Evolutionary conservation across 2,888 invertebrate species (phyloP).

Genomic region (Spialia ferax): DNA sequence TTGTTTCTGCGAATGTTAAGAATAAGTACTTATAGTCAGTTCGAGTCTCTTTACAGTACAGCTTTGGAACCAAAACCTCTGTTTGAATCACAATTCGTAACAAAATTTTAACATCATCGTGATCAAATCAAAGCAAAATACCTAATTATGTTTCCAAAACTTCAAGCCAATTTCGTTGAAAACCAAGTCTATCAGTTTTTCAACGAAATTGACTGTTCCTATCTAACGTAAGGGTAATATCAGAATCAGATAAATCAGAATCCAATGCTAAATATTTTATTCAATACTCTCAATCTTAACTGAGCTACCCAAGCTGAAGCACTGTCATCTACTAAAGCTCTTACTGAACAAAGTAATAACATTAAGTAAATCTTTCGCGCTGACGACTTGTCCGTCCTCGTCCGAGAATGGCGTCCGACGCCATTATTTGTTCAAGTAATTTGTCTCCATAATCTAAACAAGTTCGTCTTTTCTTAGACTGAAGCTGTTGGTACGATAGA

Average conservation of each 20-base stretch:
- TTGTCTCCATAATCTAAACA: slow-evolving; percentile 16
- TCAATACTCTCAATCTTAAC: background rate
- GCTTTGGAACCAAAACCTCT: too few relatives aligned
- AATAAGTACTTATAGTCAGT: too few relatives aligned
- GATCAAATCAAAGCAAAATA: background rate
- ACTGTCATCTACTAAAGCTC: background rate
- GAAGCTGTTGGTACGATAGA: background rate
- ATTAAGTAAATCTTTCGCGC: slow-evolving; percentile 18
- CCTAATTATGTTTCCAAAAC: too few relatives aligned
- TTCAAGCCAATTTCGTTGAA: too few relatives aligned
- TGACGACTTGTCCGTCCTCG: slow-evolving; percentile 8
- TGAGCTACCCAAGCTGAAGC: background rate
- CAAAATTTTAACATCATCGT: background rate
- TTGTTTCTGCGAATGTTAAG: background rate
- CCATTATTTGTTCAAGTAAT: slow-evolving; percentile 19
- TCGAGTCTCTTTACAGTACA: too few relatives aligned
- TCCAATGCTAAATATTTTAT: background rate
- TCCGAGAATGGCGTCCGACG: background rate
- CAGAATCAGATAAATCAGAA: background rate
- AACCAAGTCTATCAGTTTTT: too few relatives aligned
- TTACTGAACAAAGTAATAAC: slow-evolving; percentile 7
- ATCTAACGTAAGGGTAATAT: too few relatives aligned
- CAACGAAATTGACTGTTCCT: too few relatives aligned
- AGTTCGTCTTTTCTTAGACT: slow-evolving; percentile 7
- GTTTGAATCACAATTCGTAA: background rate